Percentiles rank a stretch among this genome's conserved stretches.
phyloP scores from a whole-genome alignment of 2,113 vertebrate genomes.

The Trichomycterus rosablanca region DNA sequence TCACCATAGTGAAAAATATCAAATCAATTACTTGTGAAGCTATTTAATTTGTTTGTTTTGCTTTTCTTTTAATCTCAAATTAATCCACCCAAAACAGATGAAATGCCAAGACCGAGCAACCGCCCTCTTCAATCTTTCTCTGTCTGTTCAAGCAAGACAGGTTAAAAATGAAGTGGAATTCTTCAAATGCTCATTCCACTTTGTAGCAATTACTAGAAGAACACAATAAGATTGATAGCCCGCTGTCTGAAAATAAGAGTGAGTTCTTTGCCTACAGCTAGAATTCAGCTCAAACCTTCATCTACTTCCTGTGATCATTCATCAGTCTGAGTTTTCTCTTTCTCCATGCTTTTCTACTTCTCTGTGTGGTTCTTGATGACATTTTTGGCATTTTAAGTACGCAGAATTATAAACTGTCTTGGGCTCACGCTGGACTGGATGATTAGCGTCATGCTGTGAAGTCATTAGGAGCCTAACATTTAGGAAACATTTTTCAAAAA shows the following conservation, averaged over 20 bases:
- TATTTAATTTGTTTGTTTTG: not conserved
- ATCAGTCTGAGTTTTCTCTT: constrained; percentile 7
- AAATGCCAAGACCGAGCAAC: not conserved
- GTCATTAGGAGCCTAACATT: constrained; percentile 31
- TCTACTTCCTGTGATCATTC: constrained; percentile 24
- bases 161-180: constrained; percentile 18
- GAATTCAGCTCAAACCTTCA: constrained; percentile 15
- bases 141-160: not conserved
- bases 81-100: constrained; percentile 1
- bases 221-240: constrained; percentile 21
- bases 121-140: constrained; percentile 3
- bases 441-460: constrained; percentile 31
- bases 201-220: constrained; percentile 14
- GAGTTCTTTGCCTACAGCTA: constrained; percentile 16
- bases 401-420: constrained; percentile 19
- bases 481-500: constrained; percentile 20
- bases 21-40: not conserved
- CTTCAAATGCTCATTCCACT: constrained; percentile 9
- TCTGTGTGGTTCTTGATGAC: constrained; percentile 7
- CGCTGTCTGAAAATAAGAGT: constrained; percentile 32
- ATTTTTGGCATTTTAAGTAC: constrained; percentile 38
- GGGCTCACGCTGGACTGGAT: constrained; percentile 23
- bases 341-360: not conserved
- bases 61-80: constrained; percentile 1
- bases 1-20: no score